phyloP scores from a whole-genome alignment of 2,113 vertebrate genomes.

The Myiozetetes cayanensis region DNA sequence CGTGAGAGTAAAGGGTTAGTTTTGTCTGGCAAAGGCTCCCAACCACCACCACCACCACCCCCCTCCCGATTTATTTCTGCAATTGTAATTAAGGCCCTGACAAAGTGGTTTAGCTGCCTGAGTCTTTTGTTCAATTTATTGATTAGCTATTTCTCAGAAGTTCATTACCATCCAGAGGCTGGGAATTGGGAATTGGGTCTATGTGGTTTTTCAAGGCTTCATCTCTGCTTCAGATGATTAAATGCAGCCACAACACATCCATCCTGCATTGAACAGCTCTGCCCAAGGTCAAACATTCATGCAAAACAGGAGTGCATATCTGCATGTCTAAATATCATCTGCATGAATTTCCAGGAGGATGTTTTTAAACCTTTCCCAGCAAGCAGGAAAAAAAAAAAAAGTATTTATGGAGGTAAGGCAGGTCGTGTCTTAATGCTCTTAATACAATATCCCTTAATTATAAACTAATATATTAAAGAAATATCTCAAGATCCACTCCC shows the following conservation, averaged over 20 bases:
- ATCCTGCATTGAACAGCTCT: constrained; percentile 56
- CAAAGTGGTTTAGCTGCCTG: constrained; percentile 63
- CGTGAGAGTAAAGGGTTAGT: constrained; percentile 26
- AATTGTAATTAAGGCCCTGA: constrained; percentile 70
- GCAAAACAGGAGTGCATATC: constrained; percentile 64
- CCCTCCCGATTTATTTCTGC: constrained; percentile 65
- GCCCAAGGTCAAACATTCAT: constrained; percentile 75
- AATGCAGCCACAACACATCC: constrained; percentile 69
- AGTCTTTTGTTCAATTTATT: constrained; percentile 76
- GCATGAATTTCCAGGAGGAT: constrained; percentile 27
- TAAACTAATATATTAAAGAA: neutral
- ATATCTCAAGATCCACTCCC: neutral
- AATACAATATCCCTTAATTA: constrained; percentile 44
- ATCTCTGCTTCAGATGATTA: constrained; percentile 69
- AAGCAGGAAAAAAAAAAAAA: neutral
- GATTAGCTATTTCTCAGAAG: constrained; percentile 79
- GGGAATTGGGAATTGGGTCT: constrained; percentile 64
- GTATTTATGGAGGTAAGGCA: constrained; percentile 45
- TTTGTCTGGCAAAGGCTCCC: constrained; percentile 58
- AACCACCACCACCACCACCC: neutral
- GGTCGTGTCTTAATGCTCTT: neutral
- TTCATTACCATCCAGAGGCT: constrained; percentile 73
- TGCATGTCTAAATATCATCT: constrained; percentile 63
- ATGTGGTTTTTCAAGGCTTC: constrained; percentile 59
- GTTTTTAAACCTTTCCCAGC: constrained; percentile 32